Evolutionary conservation across 2,113 vertebrate genomes (phyloP).

Genomic region (Triplophysa rosa): DNA sequence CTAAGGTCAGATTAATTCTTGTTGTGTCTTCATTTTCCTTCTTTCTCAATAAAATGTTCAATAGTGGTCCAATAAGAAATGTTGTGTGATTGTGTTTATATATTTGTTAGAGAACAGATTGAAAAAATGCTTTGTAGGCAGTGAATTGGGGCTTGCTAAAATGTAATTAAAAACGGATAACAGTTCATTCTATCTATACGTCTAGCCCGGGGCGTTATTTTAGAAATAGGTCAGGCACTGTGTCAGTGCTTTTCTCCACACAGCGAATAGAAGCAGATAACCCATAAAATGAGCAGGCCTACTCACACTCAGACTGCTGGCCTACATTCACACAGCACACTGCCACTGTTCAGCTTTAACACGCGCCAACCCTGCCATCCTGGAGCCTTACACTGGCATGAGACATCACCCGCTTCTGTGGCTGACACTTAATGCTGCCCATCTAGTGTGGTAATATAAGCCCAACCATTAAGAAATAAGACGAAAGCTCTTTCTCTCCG

Average conservation of each 20-base stretch:
- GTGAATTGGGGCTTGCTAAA: conserved; percentile 74
- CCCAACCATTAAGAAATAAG: conserved; percentile 9
- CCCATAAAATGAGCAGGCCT: conserved; percentile 73
- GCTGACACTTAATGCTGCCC: conserved; percentile 1
- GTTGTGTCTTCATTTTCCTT: too few species aligned
- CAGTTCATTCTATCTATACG: conserved; percentile 78
- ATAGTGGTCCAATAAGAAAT: conserved; percentile 31
- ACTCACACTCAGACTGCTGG: conserved; percentile 73
- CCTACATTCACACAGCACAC: conserved; percentile 77
- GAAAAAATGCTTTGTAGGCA: conserved; percentile 52
- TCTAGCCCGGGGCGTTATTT: conserved; percentile 70
- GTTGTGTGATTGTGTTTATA: conserved; percentile 49
- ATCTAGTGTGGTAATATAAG: conserved; percentile 18
- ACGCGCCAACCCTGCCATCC: conserved; percentile 58
- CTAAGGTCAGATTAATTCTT: too few species aligned
- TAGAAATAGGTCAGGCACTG: conserved; percentile 79
- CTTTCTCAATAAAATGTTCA: too few species aligned
- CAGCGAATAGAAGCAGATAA: conserved; percentile 75
- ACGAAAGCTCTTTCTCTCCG: conserved; percentile 14
- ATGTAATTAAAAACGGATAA: conserved; percentile 86
- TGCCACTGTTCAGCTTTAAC: conserved; percentile 67
- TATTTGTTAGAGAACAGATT: conserved; percentile 49
- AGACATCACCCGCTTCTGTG: not conserved
- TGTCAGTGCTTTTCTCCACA: conserved; percentile 75
- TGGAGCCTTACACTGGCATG: not conserved